Base-by-base conservation (phyloP, 2,888 invertebrate species). In the Brachyptera putata region DNA sequence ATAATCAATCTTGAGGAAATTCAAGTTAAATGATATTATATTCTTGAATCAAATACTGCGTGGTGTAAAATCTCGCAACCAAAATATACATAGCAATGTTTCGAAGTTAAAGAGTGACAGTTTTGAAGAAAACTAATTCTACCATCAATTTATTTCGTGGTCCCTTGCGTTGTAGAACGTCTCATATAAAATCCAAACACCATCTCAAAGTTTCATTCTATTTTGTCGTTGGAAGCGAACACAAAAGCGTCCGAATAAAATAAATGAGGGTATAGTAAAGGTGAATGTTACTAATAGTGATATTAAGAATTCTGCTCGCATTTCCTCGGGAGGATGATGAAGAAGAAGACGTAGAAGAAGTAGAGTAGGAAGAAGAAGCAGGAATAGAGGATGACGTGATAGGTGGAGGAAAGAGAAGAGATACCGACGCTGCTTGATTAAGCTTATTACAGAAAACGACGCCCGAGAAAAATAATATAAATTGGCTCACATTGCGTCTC, bases 221-320 rank as follows among this genome's bases (percentile, higher is more conserved):
- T 34, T 22, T 43, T 43, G 36, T 41, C 53, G 46, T 21, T 36
- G 21, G 22, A n/a, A 11, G 9, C 34, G 11, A 46, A 46, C 46
- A 43, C 43, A 43, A 46, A 46, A 24, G 24, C 13, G n/a, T 50
- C 30, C 50, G 34, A 50, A 50, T 50, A 25, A 58, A 57, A 61
- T 58, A 61, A 61, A 61, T 58, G 61, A 58, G 58, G 48, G 49
- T n/a, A n/a, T n/a, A 30, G 53, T 25, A 30, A 56, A 36, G 56
- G 25, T 39, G 58, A 61, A 58, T 58, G 49, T 63, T 63, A 63
- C 63, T 63, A 63, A 63, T 63, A 57, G 57, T 58, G 34, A 53
- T 48, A 61, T 61, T 63, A 61, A 58, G 61, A 58, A 63, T 63
- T 63, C 63, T 53, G 26, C 58, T 58, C 61, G 37, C 60, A 58